phyloP scores from a whole-genome alignment of 2,888 invertebrate species.

The Campaea margaritaria region DNA sequence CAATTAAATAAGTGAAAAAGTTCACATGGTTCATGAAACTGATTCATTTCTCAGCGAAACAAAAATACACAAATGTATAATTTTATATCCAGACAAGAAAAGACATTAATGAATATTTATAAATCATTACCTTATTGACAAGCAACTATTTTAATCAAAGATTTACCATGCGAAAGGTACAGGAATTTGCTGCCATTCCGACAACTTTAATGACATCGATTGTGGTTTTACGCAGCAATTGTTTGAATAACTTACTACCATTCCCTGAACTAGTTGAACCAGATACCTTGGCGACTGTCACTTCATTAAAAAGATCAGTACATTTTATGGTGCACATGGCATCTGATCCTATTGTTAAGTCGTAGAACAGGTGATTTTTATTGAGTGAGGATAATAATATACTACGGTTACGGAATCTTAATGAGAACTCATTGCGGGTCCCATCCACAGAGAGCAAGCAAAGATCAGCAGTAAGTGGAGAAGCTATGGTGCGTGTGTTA shows the following conservation, averaged over 20 bases:
- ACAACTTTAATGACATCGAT: conserved; percentile 8
- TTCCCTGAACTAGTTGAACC: conserved; percentile 24
- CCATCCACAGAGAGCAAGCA: background rate
- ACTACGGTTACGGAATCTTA: conserved; percentile 25
- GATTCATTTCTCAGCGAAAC: no score
- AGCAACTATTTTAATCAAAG: conserved; percentile 14
- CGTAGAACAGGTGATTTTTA: conserved; percentile 65
- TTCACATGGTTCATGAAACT: no score
- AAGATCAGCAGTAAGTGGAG: no score
- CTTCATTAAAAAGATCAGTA: conserved; percentile 70
- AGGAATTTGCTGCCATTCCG: conserved; percentile 8
- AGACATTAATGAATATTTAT: background rate
- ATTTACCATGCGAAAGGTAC: conserved; percentile 9
- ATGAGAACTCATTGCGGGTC: conserved; percentile 5
- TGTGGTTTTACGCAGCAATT: conserved; percentile 20
- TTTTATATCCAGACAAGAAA: no score
- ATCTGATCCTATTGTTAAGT: conserved; percentile 62
- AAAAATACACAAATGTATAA: no score
- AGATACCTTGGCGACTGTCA: conserved; percentile 48
- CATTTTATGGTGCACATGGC: conserved; percentile 60
- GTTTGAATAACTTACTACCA: conserved; percentile 29
- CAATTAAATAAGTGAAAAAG: no score
- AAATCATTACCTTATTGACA: background rate
- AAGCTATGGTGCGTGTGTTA: no score
- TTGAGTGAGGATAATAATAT: conserved; percentile 55